A percentile compares a stretch with the other conserved stretches of the same genome.
Conservation (phyloP, 2,113 vertebrate species). For the Albula glossodonta region DNA sequence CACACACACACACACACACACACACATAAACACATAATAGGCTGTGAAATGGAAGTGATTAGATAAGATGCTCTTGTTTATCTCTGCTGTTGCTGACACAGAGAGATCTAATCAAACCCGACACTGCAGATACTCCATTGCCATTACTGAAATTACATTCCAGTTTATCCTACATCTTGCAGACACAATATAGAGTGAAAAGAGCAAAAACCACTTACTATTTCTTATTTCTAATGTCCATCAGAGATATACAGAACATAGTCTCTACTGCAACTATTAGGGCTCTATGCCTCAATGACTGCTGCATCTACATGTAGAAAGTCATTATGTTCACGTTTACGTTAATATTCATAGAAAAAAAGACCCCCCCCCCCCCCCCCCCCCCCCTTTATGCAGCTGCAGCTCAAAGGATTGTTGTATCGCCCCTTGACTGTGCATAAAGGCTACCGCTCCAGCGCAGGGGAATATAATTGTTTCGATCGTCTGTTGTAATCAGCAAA, state of each 20-base stretch:
- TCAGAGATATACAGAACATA: background rate
- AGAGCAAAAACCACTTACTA: background rate
- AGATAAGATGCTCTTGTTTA: background rate
- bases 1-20: background rate
- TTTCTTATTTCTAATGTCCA: background rate
- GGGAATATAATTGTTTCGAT: too few species aligned
- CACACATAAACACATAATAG: background rate
- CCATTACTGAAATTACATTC: background rate
- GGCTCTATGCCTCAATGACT: background rate
- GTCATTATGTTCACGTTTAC: background rate
- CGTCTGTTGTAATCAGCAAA: too few species aligned
- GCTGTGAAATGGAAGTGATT: background rate
- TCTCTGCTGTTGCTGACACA: background rate
- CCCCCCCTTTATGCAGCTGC: background rate
- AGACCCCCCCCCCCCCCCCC: too few species aligned
- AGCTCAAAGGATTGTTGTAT: too few species aligned
- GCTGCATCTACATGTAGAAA: background rate
- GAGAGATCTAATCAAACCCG: background rate
- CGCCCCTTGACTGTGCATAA: too few species aligned
- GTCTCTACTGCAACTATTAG: background rate
- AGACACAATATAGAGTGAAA: background rate
- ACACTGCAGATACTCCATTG: background rate
- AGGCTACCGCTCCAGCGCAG: too few species aligned
- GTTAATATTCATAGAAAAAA: background rate
- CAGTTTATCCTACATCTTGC: slow-evolving; percentile 11